A percentile compares a stretch with the other conserved stretches of the same genome.
phyloP scores from a whole-genome alignment of 1,140 invertebrate genomes.

The Carposina sasakii region DNA sequence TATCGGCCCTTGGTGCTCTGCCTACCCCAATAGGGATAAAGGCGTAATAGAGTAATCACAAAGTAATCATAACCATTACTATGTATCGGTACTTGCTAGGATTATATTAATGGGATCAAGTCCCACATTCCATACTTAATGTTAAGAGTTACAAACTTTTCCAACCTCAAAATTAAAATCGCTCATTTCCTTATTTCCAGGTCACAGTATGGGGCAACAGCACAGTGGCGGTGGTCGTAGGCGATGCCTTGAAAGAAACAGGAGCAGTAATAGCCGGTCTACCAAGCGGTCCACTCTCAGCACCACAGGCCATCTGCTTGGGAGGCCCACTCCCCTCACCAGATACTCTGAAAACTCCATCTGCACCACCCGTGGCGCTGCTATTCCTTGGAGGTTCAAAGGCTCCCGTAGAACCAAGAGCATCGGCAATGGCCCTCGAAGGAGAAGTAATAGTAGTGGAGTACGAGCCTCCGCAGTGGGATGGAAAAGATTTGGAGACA shows the following conservation, averaged over 20 bases:
- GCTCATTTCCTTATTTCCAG: constrained; percentile 44
- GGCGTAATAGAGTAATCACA: no score
- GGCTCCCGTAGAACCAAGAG: constrained; percentile 75
- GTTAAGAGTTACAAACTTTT: no score
- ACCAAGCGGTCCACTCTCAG: constrained; percentile 46
- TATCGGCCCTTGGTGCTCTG: no score
- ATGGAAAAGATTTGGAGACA: constrained; percentile 59
- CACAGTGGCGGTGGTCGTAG: constrained; percentile 57
- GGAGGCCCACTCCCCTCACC: constrained; percentile 44
- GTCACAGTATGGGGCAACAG: constrained; percentile 53
- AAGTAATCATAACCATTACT: no score
- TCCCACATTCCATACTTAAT: no score
- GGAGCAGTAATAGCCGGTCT: constrained; percentile 48
- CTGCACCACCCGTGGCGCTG: constrained; percentile 69
- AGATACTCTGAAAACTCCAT: constrained; percentile 15
- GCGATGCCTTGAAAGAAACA: constrained; percentile 51
- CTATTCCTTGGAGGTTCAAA: constrained; percentile 77
- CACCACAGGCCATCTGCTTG: constrained; percentile 39
- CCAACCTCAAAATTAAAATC: no score
- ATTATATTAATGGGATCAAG: no score
- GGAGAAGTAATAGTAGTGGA: constrained; percentile 77
- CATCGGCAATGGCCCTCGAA: constrained; percentile 73
- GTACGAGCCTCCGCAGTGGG: constrained; percentile 71
- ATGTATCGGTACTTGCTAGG: no score
- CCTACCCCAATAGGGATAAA: no score